Evolutionary conservation across 2,888 invertebrate species (phyloP), one percentile per base, ranked within the genome.

Genomic region (Eurois occulta): DNA sequence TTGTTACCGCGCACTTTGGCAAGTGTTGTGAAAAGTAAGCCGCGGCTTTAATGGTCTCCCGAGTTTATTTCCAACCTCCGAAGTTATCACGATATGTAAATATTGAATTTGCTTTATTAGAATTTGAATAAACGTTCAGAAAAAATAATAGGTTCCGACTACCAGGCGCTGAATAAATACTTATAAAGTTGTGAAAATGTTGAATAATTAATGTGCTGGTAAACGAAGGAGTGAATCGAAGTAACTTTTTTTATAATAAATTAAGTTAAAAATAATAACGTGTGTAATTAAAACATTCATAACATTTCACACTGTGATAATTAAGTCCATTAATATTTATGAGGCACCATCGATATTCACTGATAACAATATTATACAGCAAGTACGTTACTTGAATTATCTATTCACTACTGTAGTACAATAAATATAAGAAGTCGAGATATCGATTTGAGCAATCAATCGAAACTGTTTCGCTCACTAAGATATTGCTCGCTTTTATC

Each of bases 1-100:
- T 93, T 94, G 93, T 94, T 93, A 87, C 87, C 87, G 79, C 88
- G 79, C 77, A 87, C 78, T 84, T 86, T 83, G 73, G 84, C 75
- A 81, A 91, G 89, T 89, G 87, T 88, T 89, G 86, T 87, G 89
- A 90, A 90, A 91, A 91, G 91, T 90, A 89, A 86, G 81, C 86
- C 81, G 65, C 72, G 80, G 83, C 77, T 88, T 78, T 88, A 89
- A 91, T 88, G 87, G 85, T 76, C 82, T 80, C 43, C 73, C 35
- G 81, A 90, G 86, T 91, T 91, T 85, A 87, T 89, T 89, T 84
- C 78, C 74, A 77, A 69, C 60, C 81, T 74, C 76, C 74, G 79
- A 90, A 89, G 86, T 87, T 88, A 87, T 85, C 84, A 88, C 81
- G 87, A 87, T 89, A 87, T 89, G 89, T 90, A 87, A 90, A 91